Base-by-base conservation (phyloP, 2,888 invertebrate species). In the Drosophila mercatorum region DNA sequence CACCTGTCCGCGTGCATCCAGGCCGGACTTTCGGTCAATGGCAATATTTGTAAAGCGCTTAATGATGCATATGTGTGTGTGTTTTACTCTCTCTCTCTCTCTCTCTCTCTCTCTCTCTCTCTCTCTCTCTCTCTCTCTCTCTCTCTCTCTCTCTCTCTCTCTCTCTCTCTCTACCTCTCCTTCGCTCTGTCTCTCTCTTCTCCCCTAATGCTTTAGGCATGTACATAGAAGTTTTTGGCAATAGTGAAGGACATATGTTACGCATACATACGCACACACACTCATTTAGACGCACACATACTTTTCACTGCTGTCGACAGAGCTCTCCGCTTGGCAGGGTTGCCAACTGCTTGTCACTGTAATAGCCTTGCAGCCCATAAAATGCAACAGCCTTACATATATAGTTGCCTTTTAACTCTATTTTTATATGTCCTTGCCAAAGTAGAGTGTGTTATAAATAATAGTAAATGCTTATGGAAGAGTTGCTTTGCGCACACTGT, bases 11-110 rank as follows among this genome's bases (percentile, higher is more conserved):
- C 22, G 22, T 22, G 22, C 22, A 22, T 14, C 10, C 64, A 17
- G 46, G 8, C 46, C 17, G 47, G 28, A 63, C 38, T 57, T 57
- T 59, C 34, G 80, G 77, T 57, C 70, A 70, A 57, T 65, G 58
- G 36, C 62, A 77, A 80, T 80, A 78, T 80, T 78, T 80, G 75
- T 72, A 83, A 68, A 76, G 79, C 78, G 86, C 83, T 79, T 85
- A 88, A 85, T 85, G 89, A 86, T 69, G 87, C 80, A 56, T 70
- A 38, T 41, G 49, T 43, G 22, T n/a, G 34, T 17, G 14, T 6
- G 17, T 47, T 28, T 60, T 44, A 12, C 11, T 34, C 12, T 10
- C 40, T 12, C 0, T 5, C 56, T 41, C 17, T 34, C 31, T 3
- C 22, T 22, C 22, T 22, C n/a, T 12, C 5, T 10, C 14, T n/a